phyloP scores from a whole-genome alignment of 2,888 invertebrate genomes.

The Abrostola tripartita region DNA sequence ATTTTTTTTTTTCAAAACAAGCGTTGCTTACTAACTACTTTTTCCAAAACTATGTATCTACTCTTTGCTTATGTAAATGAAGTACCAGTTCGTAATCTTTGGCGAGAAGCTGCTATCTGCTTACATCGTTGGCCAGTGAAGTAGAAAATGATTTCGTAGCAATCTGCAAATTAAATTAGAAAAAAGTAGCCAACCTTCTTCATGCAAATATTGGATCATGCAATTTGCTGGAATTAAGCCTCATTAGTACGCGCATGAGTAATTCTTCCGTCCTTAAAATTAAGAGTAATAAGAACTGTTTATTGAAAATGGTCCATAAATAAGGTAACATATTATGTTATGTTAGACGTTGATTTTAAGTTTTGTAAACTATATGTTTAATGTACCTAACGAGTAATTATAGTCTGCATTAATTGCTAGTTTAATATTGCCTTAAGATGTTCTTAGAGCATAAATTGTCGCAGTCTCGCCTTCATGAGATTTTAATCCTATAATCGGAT shows the following conservation, averaged over 20 bases:
- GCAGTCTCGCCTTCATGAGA: constrained; percentile 8
- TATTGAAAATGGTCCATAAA: too few relatives aligned
- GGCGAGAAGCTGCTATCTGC: not conserved
- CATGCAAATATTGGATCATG: constrained; percentile 3
- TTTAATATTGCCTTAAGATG: too few relatives aligned
- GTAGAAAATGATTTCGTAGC: constrained; percentile 27
- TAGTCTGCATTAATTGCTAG: too few relatives aligned
- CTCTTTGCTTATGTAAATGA: not conserved
- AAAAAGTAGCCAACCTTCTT: not conserved
- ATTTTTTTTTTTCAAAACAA: too few relatives aligned
- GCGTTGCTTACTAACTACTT: not conserved
- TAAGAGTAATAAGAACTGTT: not conserved
- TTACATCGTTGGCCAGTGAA: constrained; percentile 17
- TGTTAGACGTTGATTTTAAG: too few relatives aligned
- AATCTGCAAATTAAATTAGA: constrained; percentile 15
- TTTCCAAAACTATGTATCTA: not conserved
- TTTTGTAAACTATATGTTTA: too few relatives aligned
- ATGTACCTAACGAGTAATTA: too few relatives aligned
- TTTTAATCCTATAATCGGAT: constrained; percentile 9
- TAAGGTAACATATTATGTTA: not conserved
- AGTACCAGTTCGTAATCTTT: constrained; percentile 1
- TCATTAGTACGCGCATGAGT: constrained; percentile 1
- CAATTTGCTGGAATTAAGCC: constrained; percentile 3
- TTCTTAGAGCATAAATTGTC: not conserved
- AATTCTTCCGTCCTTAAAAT: not conserved